Percentiles rank a stretch among this genome's conserved stretches.
Evolutionary conservation across 2,113 vertebrate genomes (phyloP).

Genomic region (Tupaia tana): DNA sequence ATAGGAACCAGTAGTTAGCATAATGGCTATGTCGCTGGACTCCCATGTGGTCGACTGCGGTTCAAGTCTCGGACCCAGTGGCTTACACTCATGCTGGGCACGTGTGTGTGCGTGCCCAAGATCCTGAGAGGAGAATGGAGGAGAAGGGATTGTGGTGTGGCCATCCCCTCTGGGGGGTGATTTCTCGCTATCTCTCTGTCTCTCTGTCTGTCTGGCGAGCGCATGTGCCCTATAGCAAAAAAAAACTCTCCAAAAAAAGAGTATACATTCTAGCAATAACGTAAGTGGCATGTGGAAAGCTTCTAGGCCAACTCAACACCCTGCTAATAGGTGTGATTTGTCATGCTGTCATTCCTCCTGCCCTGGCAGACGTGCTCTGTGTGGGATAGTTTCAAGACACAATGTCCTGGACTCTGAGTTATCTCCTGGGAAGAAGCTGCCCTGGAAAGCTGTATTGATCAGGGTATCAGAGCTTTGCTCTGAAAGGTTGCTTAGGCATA

Average conservation of each 20-base stretch:
- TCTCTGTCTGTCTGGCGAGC: no score
- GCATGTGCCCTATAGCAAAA: no score
- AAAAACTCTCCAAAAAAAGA: not conserved
- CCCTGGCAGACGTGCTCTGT: not conserved
- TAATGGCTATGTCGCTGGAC: no score
- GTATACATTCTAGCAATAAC: not conserved
- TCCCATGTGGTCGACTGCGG: no score
- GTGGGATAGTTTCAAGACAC: not conserved
- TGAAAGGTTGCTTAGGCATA: not conserved
- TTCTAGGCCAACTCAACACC: not conserved
- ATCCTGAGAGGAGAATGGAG: no score
- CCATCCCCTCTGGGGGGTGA: no score
- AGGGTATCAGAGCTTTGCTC: not conserved
- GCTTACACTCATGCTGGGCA: no score
- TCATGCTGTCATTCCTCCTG: not conserved
- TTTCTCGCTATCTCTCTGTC: no score
- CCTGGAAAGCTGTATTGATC: not conserved
- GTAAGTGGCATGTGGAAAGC: not conserved
- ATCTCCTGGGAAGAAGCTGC: not conserved
- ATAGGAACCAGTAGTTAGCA: no score
- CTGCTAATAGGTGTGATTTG: not conserved
- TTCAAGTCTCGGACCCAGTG: no score
- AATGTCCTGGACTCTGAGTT: not conserved
- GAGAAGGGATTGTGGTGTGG: no score
- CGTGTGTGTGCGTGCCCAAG: no score